These are phyloP conservation scores for Callyntrura sp. DNA, from an alignment of 2,888 invertebrate species.

Conservation along the genomic window DNA sequence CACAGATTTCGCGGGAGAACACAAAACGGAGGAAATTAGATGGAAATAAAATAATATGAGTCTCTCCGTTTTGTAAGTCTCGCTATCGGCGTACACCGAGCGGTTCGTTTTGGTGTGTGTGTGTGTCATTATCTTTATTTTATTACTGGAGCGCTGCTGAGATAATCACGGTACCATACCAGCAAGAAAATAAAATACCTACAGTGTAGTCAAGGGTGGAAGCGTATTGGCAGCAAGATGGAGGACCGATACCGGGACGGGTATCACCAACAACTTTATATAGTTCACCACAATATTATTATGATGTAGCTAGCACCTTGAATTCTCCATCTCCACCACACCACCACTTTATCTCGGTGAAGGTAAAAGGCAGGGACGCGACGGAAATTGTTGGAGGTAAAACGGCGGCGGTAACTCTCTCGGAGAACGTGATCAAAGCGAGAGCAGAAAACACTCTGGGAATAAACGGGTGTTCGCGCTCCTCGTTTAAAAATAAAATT, in stretches of 20 bases:
- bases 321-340: neutral
- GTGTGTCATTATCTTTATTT: slow-evolving; percentile 32
- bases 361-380: neutral
- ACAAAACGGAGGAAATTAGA: slow-evolving; percentile 32
- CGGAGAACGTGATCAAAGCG: neutral
- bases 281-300: neutral
- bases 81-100: neutral
- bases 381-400: neutral
- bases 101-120: slow-evolving; percentile 34
- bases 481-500: neutral
- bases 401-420: neutral
- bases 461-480: neutral
- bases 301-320: neutral
- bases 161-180: slow-evolving; percentile 11
- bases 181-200: slow-evolving; percentile 22
- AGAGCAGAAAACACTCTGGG: neutral
- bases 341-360: neutral
- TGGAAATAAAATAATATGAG: slow-evolving; percentile 49
- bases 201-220: neutral
- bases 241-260: neutral
- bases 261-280: neutral
- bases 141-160: neutral
- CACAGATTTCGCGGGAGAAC: neutral
- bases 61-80: slow-evolving; percentile 14
- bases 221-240: neutral